Percentiles rank a stretch among this genome's conserved stretches.
phyloP scores from a whole-genome alignment of 2,113 vertebrate genomes.

The Eptatretus burgeri region DNA sequence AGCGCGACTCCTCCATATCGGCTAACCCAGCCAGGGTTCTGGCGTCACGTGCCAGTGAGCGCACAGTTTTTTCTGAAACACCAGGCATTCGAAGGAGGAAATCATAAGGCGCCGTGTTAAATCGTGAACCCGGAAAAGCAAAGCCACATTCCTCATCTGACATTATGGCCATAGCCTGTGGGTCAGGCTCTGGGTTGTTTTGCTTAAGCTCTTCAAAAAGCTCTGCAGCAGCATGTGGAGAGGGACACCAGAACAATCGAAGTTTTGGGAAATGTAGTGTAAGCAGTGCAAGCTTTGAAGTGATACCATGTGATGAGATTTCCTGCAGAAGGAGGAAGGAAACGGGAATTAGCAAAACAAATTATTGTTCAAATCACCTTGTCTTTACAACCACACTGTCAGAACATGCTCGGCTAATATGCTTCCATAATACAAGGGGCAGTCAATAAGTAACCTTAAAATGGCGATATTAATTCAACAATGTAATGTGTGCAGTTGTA shows the following conservation, averaged over 20 bases:
- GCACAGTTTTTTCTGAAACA: constrained; percentile 45
- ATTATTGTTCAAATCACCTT: no score
- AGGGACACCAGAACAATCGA: constrained; percentile 72
- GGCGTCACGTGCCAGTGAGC: constrained; percentile 28
- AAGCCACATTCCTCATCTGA: constrained; percentile 26
- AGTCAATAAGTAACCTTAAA: no score
- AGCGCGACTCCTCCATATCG: constrained; percentile 27
- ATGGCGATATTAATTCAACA: no score
- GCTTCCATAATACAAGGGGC: no score
- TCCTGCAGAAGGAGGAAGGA: constrained; percentile 24
- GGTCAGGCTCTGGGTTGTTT: constrained; percentile 31
- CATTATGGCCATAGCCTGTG: constrained; percentile 31
- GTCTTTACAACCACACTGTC: no score
- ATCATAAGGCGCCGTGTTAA: constrained; percentile 63
- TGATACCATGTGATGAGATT: constrained; percentile 46
- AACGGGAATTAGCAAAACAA: no score
- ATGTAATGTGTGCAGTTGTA: no score
- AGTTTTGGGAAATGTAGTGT: constrained; percentile 70
- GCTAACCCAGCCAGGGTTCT: constrained; percentile 40
- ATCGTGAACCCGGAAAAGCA: constrained; percentile 16
- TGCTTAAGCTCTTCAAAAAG: constrained; percentile 59
- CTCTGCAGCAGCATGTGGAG: constrained; percentile 49
- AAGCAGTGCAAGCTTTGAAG: constrained; percentile 56
- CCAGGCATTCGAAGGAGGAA: constrained; percentile 76
- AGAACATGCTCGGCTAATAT: no score